phyloP scores from a whole-genome alignment of 2,113 vertebrate species.

The Erpornis zantholeuca region DNA sequence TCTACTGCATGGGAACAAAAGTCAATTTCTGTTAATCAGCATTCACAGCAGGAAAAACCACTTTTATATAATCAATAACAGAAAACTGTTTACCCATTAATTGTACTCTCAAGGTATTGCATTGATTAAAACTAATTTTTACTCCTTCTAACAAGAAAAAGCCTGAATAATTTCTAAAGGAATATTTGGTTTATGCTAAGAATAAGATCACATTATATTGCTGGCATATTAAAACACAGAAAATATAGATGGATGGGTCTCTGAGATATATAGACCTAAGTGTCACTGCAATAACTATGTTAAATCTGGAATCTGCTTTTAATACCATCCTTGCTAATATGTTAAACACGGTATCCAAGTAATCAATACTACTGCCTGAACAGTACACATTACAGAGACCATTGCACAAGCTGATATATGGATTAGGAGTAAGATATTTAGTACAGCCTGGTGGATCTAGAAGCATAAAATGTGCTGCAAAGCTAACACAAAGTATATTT shows the following conservation, averaged over 20 bases:
- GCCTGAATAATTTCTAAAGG: not conserved
- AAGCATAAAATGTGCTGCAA: not conserved
- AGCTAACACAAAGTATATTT: not conserved
- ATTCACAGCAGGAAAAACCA: not conserved
- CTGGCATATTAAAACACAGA: not conserved
- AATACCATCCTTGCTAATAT: not conserved
- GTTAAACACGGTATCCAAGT: not conserved
- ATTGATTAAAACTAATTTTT: not conserved
- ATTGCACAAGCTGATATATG: not conserved
- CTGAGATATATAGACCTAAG: not conserved
- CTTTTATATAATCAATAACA: not conserved
- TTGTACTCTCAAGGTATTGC: not conserved
- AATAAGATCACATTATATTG: not conserved
- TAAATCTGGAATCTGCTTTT: not conserved
- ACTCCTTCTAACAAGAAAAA: not conserved
- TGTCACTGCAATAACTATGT: not conserved
- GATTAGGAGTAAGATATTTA: not conserved
- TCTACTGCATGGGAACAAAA: conserved; percentile 81
- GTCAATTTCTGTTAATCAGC: not conserved
- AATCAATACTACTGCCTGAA: not conserved
- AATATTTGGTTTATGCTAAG: not conserved
- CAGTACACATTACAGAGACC: not conserved
- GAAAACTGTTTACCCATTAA: not conserved
- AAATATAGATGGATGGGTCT: not conserved
- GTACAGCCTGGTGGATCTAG: not conserved